Conservation (phyloP, 92 coral and sea anemone species). For the Diadumene lineata region DNA sequence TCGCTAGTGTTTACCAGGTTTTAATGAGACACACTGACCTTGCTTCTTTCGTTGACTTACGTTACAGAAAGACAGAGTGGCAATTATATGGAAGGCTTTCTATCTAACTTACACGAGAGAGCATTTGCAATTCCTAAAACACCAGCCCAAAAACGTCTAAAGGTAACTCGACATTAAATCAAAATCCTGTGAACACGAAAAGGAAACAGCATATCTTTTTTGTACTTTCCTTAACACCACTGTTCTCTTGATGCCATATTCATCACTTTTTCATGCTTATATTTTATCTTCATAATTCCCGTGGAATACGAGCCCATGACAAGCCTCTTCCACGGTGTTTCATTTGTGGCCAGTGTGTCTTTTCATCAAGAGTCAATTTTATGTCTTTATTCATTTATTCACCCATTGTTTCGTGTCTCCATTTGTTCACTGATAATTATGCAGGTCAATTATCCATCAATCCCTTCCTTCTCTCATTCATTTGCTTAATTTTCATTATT, state of each 20-base stretch:
- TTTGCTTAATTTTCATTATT: not conserved
- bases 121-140: constrained; percentile 81
- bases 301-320: too few species aligned
- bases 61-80: constrained; percentile 13
- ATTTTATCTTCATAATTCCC: not conserved
- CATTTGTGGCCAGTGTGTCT: not conserved
- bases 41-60: not conserved
- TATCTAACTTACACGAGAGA: constrained; percentile 76
- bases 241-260: too few species aligned
- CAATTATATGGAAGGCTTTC: constrained; percentile 53
- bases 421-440: not conserved
- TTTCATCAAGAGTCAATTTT: not conserved
- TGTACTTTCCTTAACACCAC: too few species aligned
- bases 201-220: too few species aligned
- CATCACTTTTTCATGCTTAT: too few species aligned
- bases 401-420: not conserved
- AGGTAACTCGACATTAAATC: constrained; percentile 41
- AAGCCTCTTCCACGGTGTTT: too few species aligned
- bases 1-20: too few species aligned
- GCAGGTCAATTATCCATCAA: not conserved
- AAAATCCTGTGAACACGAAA: not conserved
- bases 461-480: not conserved
- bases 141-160: constrained; percentile 84
- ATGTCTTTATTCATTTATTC: not conserved
- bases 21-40: too few species aligned